These are phyloP conservation scores for Misgurnus mizolepis DNA, from an alignment of 2,113 vertebrate species.

Conservation along the genomic window DNA sequence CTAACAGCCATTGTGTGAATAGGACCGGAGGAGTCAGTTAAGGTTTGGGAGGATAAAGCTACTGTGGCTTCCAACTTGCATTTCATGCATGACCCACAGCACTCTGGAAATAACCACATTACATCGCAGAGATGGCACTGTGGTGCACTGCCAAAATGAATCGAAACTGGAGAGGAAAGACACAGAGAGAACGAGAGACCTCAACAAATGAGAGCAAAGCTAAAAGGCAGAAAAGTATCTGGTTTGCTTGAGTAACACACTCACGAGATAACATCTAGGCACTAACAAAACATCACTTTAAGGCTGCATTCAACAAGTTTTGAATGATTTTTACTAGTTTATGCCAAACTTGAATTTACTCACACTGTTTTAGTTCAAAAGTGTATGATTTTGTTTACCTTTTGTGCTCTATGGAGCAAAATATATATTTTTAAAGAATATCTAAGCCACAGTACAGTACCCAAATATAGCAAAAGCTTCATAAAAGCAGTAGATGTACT, in stretches of 20 bases:
- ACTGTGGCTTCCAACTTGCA: constrained; percentile 26
- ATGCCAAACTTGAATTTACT: no score
- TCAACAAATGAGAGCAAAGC: neutral
- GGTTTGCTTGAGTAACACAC: neutral
- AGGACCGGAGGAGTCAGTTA: constrained; percentile 10
- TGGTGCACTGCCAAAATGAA: constrained; percentile 11
- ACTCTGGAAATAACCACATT: constrained; percentile 35
- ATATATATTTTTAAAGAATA: no score
- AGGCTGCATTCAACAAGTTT: no score
- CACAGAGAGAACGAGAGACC: neutral
- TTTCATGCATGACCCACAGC: constrained; percentile 37
- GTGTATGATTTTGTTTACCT: no score
- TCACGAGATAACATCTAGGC: neutral
- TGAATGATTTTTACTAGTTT: no score
- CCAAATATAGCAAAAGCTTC: no score
- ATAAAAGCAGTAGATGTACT: no score
- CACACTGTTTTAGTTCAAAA: no score
- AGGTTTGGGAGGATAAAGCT: constrained; percentile 28
- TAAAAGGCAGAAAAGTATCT: neutral
- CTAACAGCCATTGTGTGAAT: constrained; percentile 22
- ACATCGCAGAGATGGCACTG: constrained; percentile 14
- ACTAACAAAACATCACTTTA: no score
- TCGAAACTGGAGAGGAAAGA: constrained; percentile 1
- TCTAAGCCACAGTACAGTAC: no score
- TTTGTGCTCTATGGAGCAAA: no score